Evolutionary conservation across 2,888 invertebrate genomes (phyloP), one percentile per base, ranked within the genome.

Genomic region (Pseudococcus jackbeardsleyi): DNA sequence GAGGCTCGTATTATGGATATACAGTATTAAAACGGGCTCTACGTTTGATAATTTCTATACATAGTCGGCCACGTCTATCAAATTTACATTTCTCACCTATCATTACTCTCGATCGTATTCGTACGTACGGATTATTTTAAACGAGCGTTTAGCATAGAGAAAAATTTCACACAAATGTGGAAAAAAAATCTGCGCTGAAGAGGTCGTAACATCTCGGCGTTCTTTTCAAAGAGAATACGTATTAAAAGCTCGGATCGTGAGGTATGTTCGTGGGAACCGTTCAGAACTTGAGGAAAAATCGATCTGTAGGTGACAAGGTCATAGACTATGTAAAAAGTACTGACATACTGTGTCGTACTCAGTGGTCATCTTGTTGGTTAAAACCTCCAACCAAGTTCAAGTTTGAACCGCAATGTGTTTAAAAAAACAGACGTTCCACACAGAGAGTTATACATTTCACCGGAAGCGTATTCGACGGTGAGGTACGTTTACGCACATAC

Each of bases 41-140:
- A 33, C 39, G 39, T 77, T n/a, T 42, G 22, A 12, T 68, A 68
- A 68, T 68, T 68, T 26, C 68, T 68, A 68, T 19, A 5, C 68
- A 15, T 72, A 72, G 72, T 82, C 46, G 26, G 15, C 39, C 46
- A 46, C 46, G 79, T 82, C 79, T 39, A 46, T 82, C 42, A 46
- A 82, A 82, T 82, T 82, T 82, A 82, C 79, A 82, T 82, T 82
- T 46, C 79, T 82, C 79, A 46, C 46, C 79, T 82, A 82, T 82
- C 79, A 82, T 82, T 82, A 82, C 79, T 39, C 39, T 46, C 39
- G 79, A 46, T 82, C 79, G 46, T 19, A n/a, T 19, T 19, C 11
- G 15, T 5, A 12, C 11, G 15, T 5, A 12, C 42, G 39, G 79
- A 46, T 82, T 82, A 46, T 19, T 42, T 82, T 82, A 82, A 46